These are phyloP conservation scores for Anoncus sp. DNA, from an alignment of 2,888 invertebrate species.

Conservation along the genomic window DNA sequence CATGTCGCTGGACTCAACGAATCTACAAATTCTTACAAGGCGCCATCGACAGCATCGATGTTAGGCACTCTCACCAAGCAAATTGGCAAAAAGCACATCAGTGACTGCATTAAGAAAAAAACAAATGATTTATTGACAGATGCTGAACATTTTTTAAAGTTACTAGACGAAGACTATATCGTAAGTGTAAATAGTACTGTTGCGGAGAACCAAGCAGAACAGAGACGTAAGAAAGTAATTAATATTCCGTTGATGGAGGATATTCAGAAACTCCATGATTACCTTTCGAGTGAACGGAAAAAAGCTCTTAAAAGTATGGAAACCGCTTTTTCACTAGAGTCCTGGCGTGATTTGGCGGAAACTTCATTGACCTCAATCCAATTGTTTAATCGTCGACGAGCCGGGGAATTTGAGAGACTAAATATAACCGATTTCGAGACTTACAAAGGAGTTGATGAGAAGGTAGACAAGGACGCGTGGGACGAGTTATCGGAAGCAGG, in stretches of 20 bases:
- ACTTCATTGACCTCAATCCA: constrained; percentile 32
- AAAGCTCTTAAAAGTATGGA: constrained; percentile 5
- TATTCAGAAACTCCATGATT: constrained; percentile 34
- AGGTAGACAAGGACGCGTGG: constrained; percentile 6
- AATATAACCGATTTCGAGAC: constrained; percentile 22
- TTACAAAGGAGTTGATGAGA: constrained; percentile 26
- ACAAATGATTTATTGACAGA: constrained; percentile 6
- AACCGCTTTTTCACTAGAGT: constrained; percentile 13
- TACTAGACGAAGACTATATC: constrained; percentile 1
- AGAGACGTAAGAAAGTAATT: constrained; percentile 45
- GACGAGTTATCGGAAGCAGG: background rate
- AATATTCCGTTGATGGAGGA: constrained; percentile 42
- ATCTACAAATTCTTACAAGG: constrained; percentile 17
- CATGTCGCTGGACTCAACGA: constrained; percentile 41
- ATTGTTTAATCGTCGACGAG: constrained; percentile 51
- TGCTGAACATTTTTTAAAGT: constrained; percentile 48
- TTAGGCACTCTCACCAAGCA: constrained; percentile 55
- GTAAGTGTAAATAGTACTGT: constrained; percentile 49
- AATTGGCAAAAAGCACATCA: constrained; percentile 29
- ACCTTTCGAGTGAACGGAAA: constrained; percentile 13
- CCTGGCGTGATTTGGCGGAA: constrained; percentile 35
- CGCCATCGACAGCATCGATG: constrained; percentile 52
- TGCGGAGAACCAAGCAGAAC: constrained; percentile 42
- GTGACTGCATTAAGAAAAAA: constrained; percentile 45
- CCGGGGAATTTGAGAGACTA: constrained; percentile 40